These are phyloP conservation scores for Chironomus riparius DNA, from an alignment of 2,888 invertebrate genomes.

Conservation along the genomic window DNA sequence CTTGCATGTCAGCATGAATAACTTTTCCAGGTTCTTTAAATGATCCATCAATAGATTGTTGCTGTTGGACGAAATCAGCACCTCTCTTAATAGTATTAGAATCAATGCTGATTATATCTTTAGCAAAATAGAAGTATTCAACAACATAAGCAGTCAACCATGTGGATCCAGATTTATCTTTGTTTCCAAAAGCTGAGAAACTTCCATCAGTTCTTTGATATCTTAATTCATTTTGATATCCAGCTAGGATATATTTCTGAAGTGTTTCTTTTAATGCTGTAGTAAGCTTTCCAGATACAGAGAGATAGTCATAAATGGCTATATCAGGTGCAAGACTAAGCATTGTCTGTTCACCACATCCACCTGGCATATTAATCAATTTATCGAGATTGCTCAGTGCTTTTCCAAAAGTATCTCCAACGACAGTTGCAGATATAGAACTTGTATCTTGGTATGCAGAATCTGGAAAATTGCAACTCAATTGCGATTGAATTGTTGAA, in stretches of 20 bases:
- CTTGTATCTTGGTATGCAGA: not conserved
- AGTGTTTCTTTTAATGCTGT: constrained; percentile 50
- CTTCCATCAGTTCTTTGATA: constrained; percentile 74
- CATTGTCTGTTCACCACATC: constrained; percentile 84
- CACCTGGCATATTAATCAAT: constrained; percentile 39
- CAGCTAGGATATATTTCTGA: constrained; percentile 52
- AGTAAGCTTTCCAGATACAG: constrained; percentile 55
- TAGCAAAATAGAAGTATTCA: not conserved
- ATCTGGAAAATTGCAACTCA: not conserved
- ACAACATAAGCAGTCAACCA: not conserved
- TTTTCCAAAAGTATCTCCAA: constrained; percentile 9
- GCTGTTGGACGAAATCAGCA: not conserved
- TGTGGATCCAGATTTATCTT: constrained; percentile 39
- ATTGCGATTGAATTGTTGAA: not conserved
- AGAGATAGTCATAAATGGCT: constrained; percentile 69
- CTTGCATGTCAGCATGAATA: not conserved
- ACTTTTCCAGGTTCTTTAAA: not conserved
- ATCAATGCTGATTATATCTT: not conserved
- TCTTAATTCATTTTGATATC: constrained; percentile 79
- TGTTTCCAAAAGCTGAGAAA: constrained; percentile 68
- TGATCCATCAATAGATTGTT: not conserved
- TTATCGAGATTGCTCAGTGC: not conserved
- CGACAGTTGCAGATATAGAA: not conserved
- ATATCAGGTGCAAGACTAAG: constrained; percentile 76
- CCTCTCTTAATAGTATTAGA: not conserved